Base-by-base conservation (phyloP, 2,113 vertebrate species). In the Paedocypris sp. region DNA sequence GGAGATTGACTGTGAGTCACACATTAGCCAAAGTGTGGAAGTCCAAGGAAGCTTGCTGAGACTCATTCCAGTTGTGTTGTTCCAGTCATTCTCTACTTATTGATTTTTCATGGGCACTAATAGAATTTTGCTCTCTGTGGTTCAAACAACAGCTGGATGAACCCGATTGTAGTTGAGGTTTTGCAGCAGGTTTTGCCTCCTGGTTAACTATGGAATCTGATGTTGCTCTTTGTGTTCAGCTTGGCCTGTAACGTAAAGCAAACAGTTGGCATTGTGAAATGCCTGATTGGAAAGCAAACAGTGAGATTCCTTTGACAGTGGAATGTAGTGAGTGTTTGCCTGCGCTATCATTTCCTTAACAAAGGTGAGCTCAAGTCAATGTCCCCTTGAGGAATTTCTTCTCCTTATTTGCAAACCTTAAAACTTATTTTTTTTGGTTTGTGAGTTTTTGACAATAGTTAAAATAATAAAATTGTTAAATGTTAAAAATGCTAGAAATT, bases 61-160 rank as follows among this genome's bases (percentile, higher is more conserved):
- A 25, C 6, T 23, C 62, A 43, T 4, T 53, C 16, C 47, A 48
- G 52, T 60, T 47, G 38, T 15, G 29, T 31, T 1, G 12, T 42
- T 64, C 60, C 47, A 32, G 59, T 47, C 31, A n/a, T n/a, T 25
- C 22, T n/a, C 12, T 6, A 18, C 42, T 60, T 49, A 69, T 71
- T 39, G 45, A 43, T 64, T 75, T 53, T 62, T 64, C 68, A 25
- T 19, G 23, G 58, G 60, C 35, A 19, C 43, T 35, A 59, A 61
- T 43, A 42, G 15, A 20, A 62, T 71, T 57, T 60, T 19, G 36
- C 53, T 15, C 8, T 11, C 43, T 23, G 60, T 36, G 5, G 3
- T 57, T 50, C 62, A 67, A 74, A 74, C 67, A 77, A 56, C 79
- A 79, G 75, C 77, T 76, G 77, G 65, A 36, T 31, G 66, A 77